Evolutionary conservation across 2,113 vertebrate genomes (phyloP), one percentile per base, ranked within the genome.

Genomic region (Sigmodon hispidus): DNA sequence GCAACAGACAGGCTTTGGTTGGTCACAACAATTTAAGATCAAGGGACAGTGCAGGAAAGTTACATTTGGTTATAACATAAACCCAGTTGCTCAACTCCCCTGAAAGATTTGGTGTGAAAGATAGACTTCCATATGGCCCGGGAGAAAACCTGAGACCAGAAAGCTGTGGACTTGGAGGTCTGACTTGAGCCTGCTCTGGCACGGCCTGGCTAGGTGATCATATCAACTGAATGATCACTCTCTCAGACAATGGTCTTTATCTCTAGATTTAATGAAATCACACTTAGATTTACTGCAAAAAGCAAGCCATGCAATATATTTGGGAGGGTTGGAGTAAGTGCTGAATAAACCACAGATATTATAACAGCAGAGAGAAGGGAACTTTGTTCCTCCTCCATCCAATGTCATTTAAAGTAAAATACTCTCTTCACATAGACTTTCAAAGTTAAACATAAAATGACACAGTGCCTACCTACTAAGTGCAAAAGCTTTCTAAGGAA

Each of bases 51-150:
- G 88, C 85, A 79, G 80, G 70, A 90, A 97, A 97, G 90, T 95
- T 96, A 89, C 93, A 97, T 97, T 97, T 97, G 97, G 96, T 96
- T 96, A 89, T 97, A 97, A 13, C 50, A 45, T 89, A 96, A 97
- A 96, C 96, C 70, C 93, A 87, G 73, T 80, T 96, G 96, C 96
- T 96, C 97, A 96, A 95, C 87, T 92, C 59, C 96, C 5, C 69
- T 91, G 87, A 95, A 90, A 94, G 90, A 97, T 91, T 43, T 87
- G n/a, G 80, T 95, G 79, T 89, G 63, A 87, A 90, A 93, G 79
- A 72, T 5, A 96, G 72, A 29, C 90, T 93, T 97, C 85, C 95
- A 26, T 92, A 94, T 94, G 95, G 86, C 65, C 83, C 79, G 93
- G 52, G 85, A 80, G 72, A 24, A 73, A 93, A 73, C 45, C 29